These are phyloP conservation scores for Lamprotornis superbus DNA, from an alignment of 2,113 vertebrate species.

Conservation along the genomic window DNA sequence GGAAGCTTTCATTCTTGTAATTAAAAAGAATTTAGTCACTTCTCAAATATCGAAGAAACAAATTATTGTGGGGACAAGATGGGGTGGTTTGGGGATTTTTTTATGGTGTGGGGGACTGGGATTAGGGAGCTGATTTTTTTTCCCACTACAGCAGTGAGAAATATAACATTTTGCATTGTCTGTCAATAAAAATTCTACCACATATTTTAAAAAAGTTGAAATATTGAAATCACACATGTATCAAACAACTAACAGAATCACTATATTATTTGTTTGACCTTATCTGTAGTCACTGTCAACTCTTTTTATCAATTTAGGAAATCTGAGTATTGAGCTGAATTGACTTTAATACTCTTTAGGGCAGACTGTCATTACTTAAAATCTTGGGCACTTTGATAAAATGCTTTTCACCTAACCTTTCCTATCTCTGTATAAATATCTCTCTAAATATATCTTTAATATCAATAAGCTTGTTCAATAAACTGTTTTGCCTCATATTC, in stretches of 20 bases:
- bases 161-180: neutral
- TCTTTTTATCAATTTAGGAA: neutral
- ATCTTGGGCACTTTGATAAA: neutral
- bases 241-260: neutral
- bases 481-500: neutral
- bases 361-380: neutral
- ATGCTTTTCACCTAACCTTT: neutral
- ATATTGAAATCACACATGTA: neutral
- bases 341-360: neutral
- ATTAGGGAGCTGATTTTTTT: fast-evolving
- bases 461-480: neutral
- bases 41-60: neutral
- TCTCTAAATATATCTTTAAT: neutral
- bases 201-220: neutral
- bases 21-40: neutral
- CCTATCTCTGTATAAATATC: neutral
- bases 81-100: neutral
- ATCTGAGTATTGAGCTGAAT: neutral
- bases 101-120: fast-evolving
- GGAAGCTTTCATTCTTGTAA: neutral
- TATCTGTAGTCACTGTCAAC: neutral
- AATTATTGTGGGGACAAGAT: fast-evolving
- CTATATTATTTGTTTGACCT: neutral
- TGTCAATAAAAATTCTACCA: neutral
- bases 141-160: neutral